These are phyloP conservation scores for Nymphicus hollandicus DNA, from an alignment of 2,113 vertebrate genomes.

Conservation along the genomic window DNA sequence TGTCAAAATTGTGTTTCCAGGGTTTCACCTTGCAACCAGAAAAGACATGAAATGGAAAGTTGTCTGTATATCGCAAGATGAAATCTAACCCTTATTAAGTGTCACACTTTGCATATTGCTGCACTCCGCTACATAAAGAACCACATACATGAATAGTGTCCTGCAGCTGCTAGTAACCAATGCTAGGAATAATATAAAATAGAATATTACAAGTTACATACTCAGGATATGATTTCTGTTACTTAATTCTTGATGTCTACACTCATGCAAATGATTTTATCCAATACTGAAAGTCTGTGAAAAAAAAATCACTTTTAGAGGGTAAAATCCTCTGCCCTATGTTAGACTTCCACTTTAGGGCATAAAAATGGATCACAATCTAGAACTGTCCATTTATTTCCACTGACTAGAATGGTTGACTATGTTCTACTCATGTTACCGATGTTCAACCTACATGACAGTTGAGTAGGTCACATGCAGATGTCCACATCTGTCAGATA, in stretches of 20 bases:
- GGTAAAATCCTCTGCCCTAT: not conserved
- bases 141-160: not conserved
- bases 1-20: not conserved
- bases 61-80: not conserved
- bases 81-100: not conserved
- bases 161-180: not conserved
- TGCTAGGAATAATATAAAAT: not conserved
- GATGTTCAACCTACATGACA: not conserved
- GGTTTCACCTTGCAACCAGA: not conserved
- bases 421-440: not conserved
- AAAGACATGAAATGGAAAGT: not conserved
- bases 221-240: not conserved
- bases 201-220: not conserved
- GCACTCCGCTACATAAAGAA: not conserved
- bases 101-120: not conserved
- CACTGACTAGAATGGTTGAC: not conserved
- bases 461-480: not conserved
- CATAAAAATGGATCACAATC: not conserved
- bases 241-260: not conserved
- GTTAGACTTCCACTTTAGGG: not conserved
- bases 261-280: not conserved
- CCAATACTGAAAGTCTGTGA: accelerated
- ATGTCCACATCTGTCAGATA: not conserved
- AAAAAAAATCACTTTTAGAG: not conserved
- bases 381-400: not conserved